These are phyloP conservation scores for Epizoanthus ramosus DNA, from an alignment of 92 coral and sea anemone species.

Conservation along the genomic window DNA sequence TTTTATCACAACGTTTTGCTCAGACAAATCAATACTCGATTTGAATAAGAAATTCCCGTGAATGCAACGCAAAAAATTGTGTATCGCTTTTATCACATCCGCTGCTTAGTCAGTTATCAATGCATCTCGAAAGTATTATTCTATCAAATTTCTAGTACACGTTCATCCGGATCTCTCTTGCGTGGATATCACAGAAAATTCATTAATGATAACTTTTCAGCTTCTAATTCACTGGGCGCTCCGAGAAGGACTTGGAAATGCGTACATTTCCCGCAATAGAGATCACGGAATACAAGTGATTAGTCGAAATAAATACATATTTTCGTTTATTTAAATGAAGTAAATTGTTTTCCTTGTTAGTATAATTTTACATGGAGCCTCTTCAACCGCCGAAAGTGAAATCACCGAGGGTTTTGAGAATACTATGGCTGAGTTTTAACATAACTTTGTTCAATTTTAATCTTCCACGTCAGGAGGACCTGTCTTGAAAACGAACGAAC, in stretches of 20 bases:
- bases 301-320: slow-evolving; percentile 54
- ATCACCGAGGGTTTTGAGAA: slow-evolving; percentile 33
- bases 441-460: slow-evolving; percentile 12
- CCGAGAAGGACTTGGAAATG: neutral
- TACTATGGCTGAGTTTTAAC: slow-evolving; percentile 39
- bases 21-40: slow-evolving; percentile 71
- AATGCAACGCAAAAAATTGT: slow-evolving; percentile 52
- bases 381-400: slow-evolving; percentile 56
- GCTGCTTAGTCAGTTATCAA: slow-evolving; percentile 68
- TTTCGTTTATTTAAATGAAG: slow-evolving; percentile 57
- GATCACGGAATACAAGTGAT: slow-evolving; percentile 38
- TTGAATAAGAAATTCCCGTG: slow-evolving; percentile 67
- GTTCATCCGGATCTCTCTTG: slow-evolving; percentile 22
- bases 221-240: slow-evolving; percentile 12
- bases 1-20: slow-evolving; percentile 24
- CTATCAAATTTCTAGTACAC: slow-evolving; percentile 23
- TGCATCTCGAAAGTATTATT: slow-evolving; percentile 45
- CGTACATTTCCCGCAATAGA: slow-evolving; percentile 3
- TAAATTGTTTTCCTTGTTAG: slow-evolving; percentile 49
- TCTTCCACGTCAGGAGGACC: slow-evolving; percentile 28
- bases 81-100: slow-evolving; percentile 80
- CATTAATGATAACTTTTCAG: neutral
- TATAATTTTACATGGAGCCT: slow-evolving; percentile 48
- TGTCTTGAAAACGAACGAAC: slow-evolving; percentile 30
- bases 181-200: neutral